Evolutionary conservation across 2,113 vertebrate species (phyloP).

Genomic region (Crocuta crocuta): DNA sequence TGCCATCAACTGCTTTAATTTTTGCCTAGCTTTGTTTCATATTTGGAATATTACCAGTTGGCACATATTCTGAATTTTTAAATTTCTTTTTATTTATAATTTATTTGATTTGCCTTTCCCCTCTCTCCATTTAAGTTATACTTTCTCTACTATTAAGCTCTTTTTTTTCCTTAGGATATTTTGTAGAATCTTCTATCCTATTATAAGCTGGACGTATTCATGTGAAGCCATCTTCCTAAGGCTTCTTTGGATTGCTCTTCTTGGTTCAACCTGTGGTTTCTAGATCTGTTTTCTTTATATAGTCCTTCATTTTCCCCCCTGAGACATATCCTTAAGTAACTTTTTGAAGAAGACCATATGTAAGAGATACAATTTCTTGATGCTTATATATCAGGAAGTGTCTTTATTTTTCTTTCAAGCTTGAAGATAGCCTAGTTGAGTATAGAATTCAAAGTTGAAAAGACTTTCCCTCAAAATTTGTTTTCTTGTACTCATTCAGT

Average conservation of each 20-base stretch:
- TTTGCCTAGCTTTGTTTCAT: background rate
- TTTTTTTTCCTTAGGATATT: background rate
- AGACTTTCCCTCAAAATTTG: background rate
- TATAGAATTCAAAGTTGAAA: conserved; percentile 18
- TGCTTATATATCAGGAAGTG: background rate
- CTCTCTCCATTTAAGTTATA: background rate
- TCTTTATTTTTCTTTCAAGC: conserved; percentile 20
- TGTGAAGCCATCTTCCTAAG: background rate
- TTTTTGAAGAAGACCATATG: background rate
- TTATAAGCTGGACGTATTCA: background rate
- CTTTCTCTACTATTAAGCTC: background rate
- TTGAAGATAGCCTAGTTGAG: background rate
- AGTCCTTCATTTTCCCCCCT: background rate
- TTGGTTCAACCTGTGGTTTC: background rate
- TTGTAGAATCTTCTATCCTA: background rate
- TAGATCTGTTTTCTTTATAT: background rate
- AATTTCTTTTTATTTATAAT: background rate
- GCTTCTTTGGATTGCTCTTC: background rate
- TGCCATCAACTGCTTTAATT: background rate
- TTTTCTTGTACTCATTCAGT: background rate
- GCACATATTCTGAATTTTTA: background rate
- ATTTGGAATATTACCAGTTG: background rate
- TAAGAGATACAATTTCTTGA: background rate
- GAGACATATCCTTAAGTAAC: background rate
- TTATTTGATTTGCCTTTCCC: background rate